phyloP scores from a whole-genome alignment of 2,797 vertebrate genomes.

The Oreochromis mossambicus region DNA sequence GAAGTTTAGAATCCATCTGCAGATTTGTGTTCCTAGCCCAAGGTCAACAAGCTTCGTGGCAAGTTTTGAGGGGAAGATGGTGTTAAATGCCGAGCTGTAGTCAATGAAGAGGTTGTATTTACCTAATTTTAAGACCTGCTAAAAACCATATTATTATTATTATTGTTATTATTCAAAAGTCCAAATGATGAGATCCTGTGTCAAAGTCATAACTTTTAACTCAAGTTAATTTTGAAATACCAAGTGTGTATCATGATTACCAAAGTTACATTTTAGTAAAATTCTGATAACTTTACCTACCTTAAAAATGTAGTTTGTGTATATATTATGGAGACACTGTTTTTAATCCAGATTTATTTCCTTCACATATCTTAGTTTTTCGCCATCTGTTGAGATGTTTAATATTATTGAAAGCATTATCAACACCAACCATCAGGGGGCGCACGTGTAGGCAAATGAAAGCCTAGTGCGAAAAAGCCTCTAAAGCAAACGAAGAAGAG shows the following conservation, averaged over 20 bases:
- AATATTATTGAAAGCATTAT: background rate
- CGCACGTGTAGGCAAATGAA: background rate
- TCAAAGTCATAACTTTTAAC: background rate
- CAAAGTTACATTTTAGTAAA: background rate
- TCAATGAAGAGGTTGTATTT: background rate
- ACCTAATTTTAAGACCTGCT: background rate
- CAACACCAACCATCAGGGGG: background rate
- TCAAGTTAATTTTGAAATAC: background rate
- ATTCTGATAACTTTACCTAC: background rate
- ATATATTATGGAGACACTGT: background rate
- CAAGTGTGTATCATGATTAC: background rate
- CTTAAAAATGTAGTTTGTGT: background rate
- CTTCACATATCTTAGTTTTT: background rate
- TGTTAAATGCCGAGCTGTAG: too few species aligned
- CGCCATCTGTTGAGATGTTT: background rate
- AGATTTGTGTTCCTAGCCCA: too few species aligned
- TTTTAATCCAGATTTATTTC: background rate
- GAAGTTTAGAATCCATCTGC: too few species aligned
- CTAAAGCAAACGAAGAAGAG: background rate
- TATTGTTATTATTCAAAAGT: background rate
- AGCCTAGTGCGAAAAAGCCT: background rate
- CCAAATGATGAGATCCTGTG: background rate
- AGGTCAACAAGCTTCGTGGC: too few species aligned
- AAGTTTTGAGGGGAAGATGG: too few species aligned
- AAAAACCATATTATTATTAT: background rate